Base-by-base conservation (phyloP, 2,797 vertebrate genomes). In the Enteromius treurensis region DNA sequence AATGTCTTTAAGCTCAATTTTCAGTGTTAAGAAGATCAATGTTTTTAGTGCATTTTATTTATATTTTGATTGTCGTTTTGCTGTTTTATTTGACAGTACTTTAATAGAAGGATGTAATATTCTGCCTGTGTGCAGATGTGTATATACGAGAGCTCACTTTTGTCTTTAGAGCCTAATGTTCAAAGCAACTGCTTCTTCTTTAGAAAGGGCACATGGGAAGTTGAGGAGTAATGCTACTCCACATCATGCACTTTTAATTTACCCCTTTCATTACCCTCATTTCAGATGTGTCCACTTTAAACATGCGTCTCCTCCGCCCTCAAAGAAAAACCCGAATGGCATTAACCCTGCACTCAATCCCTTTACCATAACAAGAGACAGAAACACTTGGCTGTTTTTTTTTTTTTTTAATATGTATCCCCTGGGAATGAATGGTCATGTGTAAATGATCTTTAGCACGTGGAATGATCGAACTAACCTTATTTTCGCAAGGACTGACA, bases 61-160 rank as follows among this genome's bases (percentile, higher is more conserved):
- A 95, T 94, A 89, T 91, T 93, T 91, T 90, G 88, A 92, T 91
- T 91, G 88, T 92, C 90, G 90, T 92, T 92, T 91, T 88, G 84
- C 89, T 90, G 89, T 92, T 93, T 93, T 91, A 92, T 91, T 86
- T 85, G 87, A 90, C 92, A 91, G 90, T 90, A 87, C 90, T 89
- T 89, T 91, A 90, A 92, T 87, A 91, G 92, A 88, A 88, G 89
- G 77, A 49, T 87, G 87, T 82, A 82, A 88, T 91, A 85, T 91
- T 93, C 91, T 90, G 90, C 89, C 83, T 87, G 77, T 89, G 87
- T 89, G 78, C 91, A 88, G 92, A 91, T 94, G 92, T 95, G 91
- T 94, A 91, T 93, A 85, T 88, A 84, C 68, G 60, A 90, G 89
- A 86, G 45, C 88, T 91, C 90, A 86, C 87, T 75, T 90, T 67